Base-by-base conservation (phyloP, 2,888 invertebrate genomes). In the Oxystoma pomonae region DNA sequence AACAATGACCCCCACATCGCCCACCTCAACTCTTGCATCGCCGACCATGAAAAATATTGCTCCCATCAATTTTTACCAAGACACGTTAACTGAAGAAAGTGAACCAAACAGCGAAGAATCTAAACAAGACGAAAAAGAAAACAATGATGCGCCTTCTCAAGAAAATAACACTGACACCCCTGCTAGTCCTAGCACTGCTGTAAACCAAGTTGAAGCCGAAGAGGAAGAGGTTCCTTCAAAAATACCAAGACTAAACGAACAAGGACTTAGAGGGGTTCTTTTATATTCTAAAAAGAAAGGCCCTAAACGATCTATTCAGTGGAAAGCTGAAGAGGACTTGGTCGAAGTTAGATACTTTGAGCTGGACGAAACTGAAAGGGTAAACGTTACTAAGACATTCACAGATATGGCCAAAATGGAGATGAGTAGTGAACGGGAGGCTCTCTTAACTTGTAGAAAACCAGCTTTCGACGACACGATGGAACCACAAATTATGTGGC, bases 281-380 rank as follows among this genome's bases (percentile, higher is more conserved):
- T 84, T 90, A 71, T 84, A 88, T 70, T 88, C 90, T 66, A 89
- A 91, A 71, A 86, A 86, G 69, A 90, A 87, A 77, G 91, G 90
- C 1, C 90, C 90, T 1, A 94, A 91, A 76, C 91, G 92, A 78
- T 86, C 87, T 70, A 76, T 80, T 20, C 73, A 88, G 75, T 96
- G 94, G 90, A 90, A 90, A 74, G 85, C 89, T 1, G 94, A 95
- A 64, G 81, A 85, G 3, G 87, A 90, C 69, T 82, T 98, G 35
- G 91, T 91, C 72, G 89, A 92, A 74, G 84, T 94, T 63, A 89
- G 91, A 73, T 96, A 88, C 80, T 98, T 98, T 79, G 97, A 97
- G 79, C 81, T 97, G 70, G 97, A 98, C 80, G 97, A 96, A 81
- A 96, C 92, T 16, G 98, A 98, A 81, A 86, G 98, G 75, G 94